A percentile compares a stretch with the other conserved stretches of the same genome.
These are phyloP conservation scores for Rotaria macrura DNA, from an alignment of 2,888 invertebrate species.

Conservation along the genomic window DNA sequence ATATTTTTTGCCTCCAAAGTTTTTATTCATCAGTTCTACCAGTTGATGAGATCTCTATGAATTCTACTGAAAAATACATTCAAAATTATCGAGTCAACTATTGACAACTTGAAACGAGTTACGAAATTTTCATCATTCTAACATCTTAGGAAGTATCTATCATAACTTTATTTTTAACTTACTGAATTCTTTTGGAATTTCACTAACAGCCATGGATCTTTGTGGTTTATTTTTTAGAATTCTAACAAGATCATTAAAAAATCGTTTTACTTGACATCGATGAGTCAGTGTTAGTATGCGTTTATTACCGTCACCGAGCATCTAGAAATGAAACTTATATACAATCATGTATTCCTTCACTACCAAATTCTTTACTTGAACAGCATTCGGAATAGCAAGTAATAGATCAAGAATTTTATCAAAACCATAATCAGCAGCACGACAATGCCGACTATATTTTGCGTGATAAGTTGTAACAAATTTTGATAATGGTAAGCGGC, in stretches of 20 bases:
- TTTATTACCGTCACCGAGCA: constrained; percentile 10
- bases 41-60: too few species aligned
- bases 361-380: constrained; percentile 21
- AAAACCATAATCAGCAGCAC: constrained; percentile 33
- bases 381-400: constrained; percentile 27
- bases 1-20: too few species aligned
- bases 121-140: too few species aligned
- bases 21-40: too few species aligned
- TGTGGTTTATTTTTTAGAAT: constrained; percentile 70
- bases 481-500: constrained; percentile 43
- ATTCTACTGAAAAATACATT: too few species aligned
- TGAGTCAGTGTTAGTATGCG: constrained; percentile 26
- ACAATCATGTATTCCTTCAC: background rate
- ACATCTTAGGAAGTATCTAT: too few species aligned
- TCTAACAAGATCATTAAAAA: constrained; percentile 65
- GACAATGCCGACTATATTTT: constrained; percentile 29
- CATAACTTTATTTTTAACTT: constrained; percentile 35
- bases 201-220: constrained; percentile 60
- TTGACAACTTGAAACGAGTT: too few species aligned
- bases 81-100: too few species aligned
- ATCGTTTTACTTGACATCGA: constrained; percentile 32
- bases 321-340: background rate
- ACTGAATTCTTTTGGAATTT: constrained; percentile 62
- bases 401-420: constrained; percentile 29
- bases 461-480: constrained; percentile 29